Conservation (phyloP, 2,888 invertebrate species). For the Camponotus fellah region DNA sequence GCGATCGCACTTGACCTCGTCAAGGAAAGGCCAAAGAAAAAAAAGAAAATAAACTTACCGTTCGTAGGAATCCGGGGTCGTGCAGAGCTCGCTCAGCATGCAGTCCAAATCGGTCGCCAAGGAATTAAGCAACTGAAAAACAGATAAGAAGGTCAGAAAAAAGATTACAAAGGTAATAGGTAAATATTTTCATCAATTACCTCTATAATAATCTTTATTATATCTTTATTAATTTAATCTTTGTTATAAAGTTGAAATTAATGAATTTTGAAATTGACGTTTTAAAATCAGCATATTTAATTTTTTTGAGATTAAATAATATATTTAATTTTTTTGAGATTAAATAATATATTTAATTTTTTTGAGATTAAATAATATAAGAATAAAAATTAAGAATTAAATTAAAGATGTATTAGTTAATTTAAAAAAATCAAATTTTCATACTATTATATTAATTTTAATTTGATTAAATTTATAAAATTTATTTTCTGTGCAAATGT, state of each 20-base stretch:
- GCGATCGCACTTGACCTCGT: constrained; percentile 65
- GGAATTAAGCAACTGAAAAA: constrained; percentile 92
- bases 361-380: background rate
- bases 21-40: constrained; percentile 28
- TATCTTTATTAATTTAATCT: background rate
- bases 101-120: constrained; percentile 94
- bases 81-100: constrained; percentile 94
- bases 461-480: background rate
- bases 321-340: background rate
- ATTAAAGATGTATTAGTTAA: too few species aligned
- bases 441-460: background rate
- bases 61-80: constrained; percentile 87
- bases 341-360: background rate
- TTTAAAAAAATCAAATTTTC: background rate
- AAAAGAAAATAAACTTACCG: constrained; percentile 78
- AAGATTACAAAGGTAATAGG: constrained; percentile 27
- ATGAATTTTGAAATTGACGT: background rate
- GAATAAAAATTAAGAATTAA: background rate
- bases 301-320: background rate
- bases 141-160: constrained; percentile 50
- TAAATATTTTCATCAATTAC: constrained; percentile 41
- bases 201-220: background rate
- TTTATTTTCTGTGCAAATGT: background rate
- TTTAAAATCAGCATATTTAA: background rate
- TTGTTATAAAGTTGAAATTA: background rate